Base-by-base conservation (phyloP, 2,797 vertebrate genomes). In the Lutra lutra region DNA sequence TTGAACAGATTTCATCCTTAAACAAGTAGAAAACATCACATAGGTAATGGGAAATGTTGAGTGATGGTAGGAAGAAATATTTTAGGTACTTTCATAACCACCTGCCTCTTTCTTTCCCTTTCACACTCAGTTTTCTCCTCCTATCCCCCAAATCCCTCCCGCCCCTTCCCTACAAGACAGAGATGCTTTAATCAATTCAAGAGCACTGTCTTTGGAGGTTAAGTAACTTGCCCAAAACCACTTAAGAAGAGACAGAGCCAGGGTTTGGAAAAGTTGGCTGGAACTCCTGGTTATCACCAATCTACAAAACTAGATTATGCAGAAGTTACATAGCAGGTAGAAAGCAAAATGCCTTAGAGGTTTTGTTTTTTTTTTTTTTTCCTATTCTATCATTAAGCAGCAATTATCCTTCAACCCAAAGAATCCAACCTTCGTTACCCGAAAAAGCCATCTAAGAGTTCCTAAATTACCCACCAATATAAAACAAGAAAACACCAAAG, bases 11-110 rank as follows among this genome's bases (percentile, higher is more conserved):
- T 86, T 94, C 56, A 93, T 83, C 80, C 88, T 86, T 87, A 78
- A 88, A 87, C 93, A 96, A 96, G 88, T 13, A 98, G 80, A 92
- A 97, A 96, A 77, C 25, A 83, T 83, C 66, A 89, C 79, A 68
- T 68, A 66, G 54, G 48, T 94, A 32, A 96, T 85, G 70, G 84
- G 60, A 85, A 93, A 79, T 62, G 48, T 86, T 82, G 79, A 86
- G 12, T 51, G 48, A 87, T n/a, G 27, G 89, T 11, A 94, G 38
- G 27, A 92, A 32, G 70, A 75, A 91, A 77, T 32, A 35, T 91
- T 77, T 94, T 82, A 93, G 86, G 60, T 70, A 64, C 20, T 89
- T 83, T 51, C 70, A 46, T 58, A 91, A 90, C 25, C 40, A 80
- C 51, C 11, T 72, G n/a, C 29, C 60, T 79, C n/a, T 90, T 85